These are phyloP conservation scores for Dicerorhinus sumatrensis DNA, from an alignment of 2,113 vertebrate genomes.

Conservation along the genomic window DNA sequence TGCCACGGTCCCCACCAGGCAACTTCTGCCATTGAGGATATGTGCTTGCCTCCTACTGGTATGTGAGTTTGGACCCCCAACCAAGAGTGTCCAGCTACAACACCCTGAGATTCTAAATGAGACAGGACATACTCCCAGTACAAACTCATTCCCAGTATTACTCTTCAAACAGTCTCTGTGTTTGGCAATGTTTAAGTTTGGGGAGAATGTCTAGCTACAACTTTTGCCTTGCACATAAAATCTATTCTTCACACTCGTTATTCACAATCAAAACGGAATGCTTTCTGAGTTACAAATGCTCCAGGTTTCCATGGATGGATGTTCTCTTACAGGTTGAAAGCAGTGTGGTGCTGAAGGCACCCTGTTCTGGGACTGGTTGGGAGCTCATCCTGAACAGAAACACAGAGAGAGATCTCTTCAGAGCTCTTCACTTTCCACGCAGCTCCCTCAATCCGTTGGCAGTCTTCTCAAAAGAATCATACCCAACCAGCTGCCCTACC, in stretches of 20 bases:
- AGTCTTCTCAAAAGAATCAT: not conserved
- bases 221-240: not conserved
- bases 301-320: not conserved
- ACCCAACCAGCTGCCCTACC: rapidly evolving
- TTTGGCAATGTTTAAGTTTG: not conserved
- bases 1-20: rapidly evolving
- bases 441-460: not conserved
- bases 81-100: not conserved
- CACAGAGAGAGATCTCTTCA: not conserved
- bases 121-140: not conserved
- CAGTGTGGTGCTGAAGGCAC: not conserved
- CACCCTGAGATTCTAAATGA: not conserved
- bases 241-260: not conserved
- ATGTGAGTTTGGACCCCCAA: not conserved
- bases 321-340: not conserved
- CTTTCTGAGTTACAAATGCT: not conserved
- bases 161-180: not conserved
- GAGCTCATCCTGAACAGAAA: not conserved
- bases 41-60: not conserved
- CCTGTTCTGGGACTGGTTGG: not conserved
- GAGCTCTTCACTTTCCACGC: not conserved
- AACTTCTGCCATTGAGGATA: not conserved
- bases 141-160: not conserved
- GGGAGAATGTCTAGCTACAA: not conserved
- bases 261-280: not conserved